phyloP scores from a whole-genome alignment of 2,113 vertebrate genomes.

The Ranitomeya imitator region DNA sequence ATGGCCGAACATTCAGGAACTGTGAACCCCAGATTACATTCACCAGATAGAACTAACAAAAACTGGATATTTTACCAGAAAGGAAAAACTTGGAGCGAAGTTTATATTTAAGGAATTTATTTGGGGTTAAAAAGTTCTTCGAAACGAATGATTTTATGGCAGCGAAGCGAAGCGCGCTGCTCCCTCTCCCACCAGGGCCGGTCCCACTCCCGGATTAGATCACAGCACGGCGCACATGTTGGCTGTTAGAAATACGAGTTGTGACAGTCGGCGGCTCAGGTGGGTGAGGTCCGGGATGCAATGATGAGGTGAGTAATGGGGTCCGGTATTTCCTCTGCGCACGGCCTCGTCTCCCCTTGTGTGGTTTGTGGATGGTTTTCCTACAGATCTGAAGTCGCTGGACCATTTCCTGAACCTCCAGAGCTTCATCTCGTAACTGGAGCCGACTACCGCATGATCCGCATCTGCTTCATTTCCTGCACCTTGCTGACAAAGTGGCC shows the following conservation, averaged over 20 bases:
- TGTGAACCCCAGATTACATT: no score
- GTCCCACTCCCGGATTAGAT: background rate
- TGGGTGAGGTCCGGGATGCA: conserved; percentile 4
- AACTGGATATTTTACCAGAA: no score
- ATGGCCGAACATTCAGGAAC: no score
- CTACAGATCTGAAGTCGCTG: background rate
- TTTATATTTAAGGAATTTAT: no score
- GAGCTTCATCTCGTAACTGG: conserved; percentile 3
- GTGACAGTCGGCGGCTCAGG: background rate
- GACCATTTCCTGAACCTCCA: background rate
- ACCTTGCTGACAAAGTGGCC: conserved; percentile 27
- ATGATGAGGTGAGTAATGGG: conserved; percentile 25
- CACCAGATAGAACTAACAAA: no score
- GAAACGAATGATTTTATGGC: no score
- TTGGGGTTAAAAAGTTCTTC: no score
- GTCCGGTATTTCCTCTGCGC: background rate
- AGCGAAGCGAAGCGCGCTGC: no score
- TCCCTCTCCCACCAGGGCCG: background rate
- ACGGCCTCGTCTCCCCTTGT: background rate
- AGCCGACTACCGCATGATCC: background rate
- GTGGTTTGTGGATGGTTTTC: background rate
- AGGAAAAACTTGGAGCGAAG: no score
- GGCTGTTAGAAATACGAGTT: background rate
- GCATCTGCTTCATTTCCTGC: conserved; percentile 44
- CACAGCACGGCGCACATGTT: background rate